phyloP scores from a whole-genome alignment of 2,797 vertebrate genomes.

The Pseudochromis fuscus region DNA sequence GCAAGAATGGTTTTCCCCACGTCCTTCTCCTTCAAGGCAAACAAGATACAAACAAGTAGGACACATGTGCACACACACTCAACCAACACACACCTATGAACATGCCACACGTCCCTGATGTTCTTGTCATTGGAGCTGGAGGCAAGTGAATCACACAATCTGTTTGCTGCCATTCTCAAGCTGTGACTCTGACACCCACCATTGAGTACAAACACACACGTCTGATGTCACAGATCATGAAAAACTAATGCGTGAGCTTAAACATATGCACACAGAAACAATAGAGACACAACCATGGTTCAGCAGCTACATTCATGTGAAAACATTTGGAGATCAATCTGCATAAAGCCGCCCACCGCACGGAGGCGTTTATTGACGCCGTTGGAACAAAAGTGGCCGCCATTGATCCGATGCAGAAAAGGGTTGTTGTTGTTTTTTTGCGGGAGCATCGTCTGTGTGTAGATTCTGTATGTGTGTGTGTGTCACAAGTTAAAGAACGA shows the following conservation, averaged over 20 bases:
- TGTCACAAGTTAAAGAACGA: slow-evolving; percentile 29
- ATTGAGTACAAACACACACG: slow-evolving; percentile 3
- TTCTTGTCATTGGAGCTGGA: slow-evolving; percentile 60
- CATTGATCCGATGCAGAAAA: slow-evolving; percentile 59
- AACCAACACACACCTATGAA: slow-evolving; percentile 11
- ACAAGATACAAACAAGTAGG: slow-evolving; percentile 1
- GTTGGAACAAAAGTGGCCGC: slow-evolving; percentile 45
- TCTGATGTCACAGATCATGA: slow-evolving; percentile 35
- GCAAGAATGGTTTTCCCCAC: neutral
- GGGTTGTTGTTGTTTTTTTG: too few species aligned
- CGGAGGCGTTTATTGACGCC: slow-evolving; percentile 45
- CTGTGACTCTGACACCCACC: slow-evolving; percentile 59
- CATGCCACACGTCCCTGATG: slow-evolving; percentile 40
- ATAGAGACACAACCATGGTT: slow-evolving; percentile 36
- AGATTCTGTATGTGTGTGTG: neutral
- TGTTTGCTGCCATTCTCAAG: slow-evolving; percentile 77
- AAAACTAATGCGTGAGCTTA: slow-evolving; percentile 30
- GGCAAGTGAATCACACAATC: slow-evolving; percentile 71
- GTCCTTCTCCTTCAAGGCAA: slow-evolving; percentile 7
- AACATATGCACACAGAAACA: slow-evolving; percentile 53
- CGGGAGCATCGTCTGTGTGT: slow-evolving; percentile 7
- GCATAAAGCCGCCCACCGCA: slow-evolving; percentile 58
- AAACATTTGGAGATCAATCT: slow-evolving; percentile 54
- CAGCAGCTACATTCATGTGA: slow-evolving; percentile 51
- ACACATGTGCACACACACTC: slow-evolving; percentile 5